A percentile compares a stretch with the other conserved stretches of the same genome.
Conservation (phyloP, 2,888 invertebrate species). For the Amphipyra berbera region DNA sequence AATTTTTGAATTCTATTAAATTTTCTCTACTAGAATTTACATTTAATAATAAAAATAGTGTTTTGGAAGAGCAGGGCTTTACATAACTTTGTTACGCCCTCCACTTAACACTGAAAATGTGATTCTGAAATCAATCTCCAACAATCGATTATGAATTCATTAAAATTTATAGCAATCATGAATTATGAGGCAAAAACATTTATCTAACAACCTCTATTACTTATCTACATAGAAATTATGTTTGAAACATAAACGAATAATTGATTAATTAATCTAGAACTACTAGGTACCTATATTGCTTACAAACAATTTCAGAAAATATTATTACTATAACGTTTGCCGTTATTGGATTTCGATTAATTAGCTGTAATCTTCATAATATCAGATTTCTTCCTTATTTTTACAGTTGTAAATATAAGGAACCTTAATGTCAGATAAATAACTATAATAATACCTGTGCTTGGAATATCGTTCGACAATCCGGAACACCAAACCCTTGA, state of each 20-base stretch:
- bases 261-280: slow-evolving; percentile 23
- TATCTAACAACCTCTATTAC: slow-evolving; percentile 33
- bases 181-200: slow-evolving; percentile 33
- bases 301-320: slow-evolving; percentile 31
- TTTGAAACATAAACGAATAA: slow-evolving; percentile 18
- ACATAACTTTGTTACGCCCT: slow-evolving; percentile 33
- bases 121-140: slow-evolving; percentile 12
- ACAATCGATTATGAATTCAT: slow-evolving; percentile 31
- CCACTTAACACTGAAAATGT: slow-evolving; percentile 16
- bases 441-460: not conserved
- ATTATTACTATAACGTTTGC: slow-evolving; percentile 34
- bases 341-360: slow-evolving; percentile 24
- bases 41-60: slow-evolving; percentile 41
- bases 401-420: not conserved
- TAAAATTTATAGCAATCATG: slow-evolving; percentile 23
- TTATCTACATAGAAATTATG: slow-evolving; percentile 23
- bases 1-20: slow-evolving; percentile 52
- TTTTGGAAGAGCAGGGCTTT: slow-evolving; percentile 19
- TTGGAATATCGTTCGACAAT: slow-evolving; percentile 8
- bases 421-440: not conserved
- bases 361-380: slow-evolving; percentile 21
- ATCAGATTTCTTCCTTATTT: slow-evolving; percentile 27
- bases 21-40: slow-evolving; percentile 50
- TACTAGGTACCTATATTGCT: slow-evolving; percentile 39
- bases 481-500: not conserved